phyloP scores from a whole-genome alignment of 2,113 vertebrate genomes.

The Dinomys branickii region DNA sequence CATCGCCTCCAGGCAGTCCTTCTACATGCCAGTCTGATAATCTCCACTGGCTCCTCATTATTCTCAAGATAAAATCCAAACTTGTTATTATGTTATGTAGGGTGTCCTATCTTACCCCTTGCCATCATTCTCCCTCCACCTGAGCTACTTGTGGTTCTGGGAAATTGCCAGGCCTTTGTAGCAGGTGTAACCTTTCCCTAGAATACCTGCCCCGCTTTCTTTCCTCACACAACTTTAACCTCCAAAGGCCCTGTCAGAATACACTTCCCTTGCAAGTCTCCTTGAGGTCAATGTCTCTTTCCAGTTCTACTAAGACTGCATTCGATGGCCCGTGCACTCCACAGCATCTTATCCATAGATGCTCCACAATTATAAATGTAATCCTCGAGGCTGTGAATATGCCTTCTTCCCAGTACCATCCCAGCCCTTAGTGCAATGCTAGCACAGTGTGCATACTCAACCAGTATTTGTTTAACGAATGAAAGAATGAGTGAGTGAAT shows the following conservation, averaged over 20 bases:
- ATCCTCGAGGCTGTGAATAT: neutral
- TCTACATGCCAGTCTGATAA: neutral
- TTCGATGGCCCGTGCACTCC: neutral
- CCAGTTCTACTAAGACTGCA: neutral
- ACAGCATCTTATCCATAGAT: neutral
- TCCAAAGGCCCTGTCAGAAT: neutral
- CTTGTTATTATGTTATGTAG: neutral
- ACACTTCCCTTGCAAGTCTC: neutral
- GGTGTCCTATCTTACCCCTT: neutral
- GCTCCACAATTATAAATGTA: neutral
- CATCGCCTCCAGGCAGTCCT: neutral
- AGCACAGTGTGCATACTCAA: neutral
- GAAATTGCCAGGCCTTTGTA: neutral
- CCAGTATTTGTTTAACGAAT: neutral
- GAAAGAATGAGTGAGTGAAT: neutral
- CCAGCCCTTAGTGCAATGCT: neutral
- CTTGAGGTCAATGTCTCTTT: neutral
- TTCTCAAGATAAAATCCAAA: neutral
- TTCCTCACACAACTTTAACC: neutral
- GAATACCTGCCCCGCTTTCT: neutral
- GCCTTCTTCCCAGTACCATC: neutral
- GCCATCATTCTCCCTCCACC: neutral
- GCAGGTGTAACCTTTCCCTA: neutral
- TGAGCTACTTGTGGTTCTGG: neutral
- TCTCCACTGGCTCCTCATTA: neutral